These are phyloP conservation scores for Zaprionus davidi DNA, from an alignment of 1,140 invertebrate genomes.

Conservation along the genomic window DNA sequence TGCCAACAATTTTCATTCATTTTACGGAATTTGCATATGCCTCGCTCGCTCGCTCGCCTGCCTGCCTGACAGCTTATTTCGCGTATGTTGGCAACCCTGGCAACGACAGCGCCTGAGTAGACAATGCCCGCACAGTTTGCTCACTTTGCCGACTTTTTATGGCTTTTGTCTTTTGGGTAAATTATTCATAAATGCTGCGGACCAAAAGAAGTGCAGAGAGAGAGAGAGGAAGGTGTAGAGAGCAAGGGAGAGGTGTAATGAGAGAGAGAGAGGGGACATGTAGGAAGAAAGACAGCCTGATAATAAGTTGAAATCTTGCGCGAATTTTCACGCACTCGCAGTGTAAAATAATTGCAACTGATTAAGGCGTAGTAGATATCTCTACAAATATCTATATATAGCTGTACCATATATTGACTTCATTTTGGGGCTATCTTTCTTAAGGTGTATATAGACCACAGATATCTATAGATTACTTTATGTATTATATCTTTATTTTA, in stretches of 20 bases:
- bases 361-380: background rate
- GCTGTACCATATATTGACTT: too few relatives aligned
- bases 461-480: too few relatives aligned
- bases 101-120: slow-evolving; percentile 27
- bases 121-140: slow-evolving; percentile 52
- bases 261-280: background rate
- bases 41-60: background rate
- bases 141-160: slow-evolving; percentile 45
- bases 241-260: background rate
- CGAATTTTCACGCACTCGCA: slow-evolving; percentile 33
- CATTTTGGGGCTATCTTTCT: background rate
- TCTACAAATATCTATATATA: background rate
- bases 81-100: slow-evolving; percentile 39
- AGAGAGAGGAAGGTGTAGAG: too few relatives aligned
- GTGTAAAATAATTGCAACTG: background rate
- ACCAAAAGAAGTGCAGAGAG: slow-evolving; percentile 4
- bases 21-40: slow-evolving; percentile 75
- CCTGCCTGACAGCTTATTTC: slow-evolving; percentile 37
- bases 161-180: slow-evolving; percentile 55
- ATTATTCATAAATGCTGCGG: slow-evolving; percentile 64
- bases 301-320: slow-evolving; percentile 40
- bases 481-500: too few relatives aligned
- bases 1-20: slow-evolving; percentile 83
- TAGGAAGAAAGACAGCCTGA: background rate
- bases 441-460: too few relatives aligned